phyloP scores from a whole-genome alignment of 2,113 vertebrate genomes.

The Riparia riparia region DNA sequence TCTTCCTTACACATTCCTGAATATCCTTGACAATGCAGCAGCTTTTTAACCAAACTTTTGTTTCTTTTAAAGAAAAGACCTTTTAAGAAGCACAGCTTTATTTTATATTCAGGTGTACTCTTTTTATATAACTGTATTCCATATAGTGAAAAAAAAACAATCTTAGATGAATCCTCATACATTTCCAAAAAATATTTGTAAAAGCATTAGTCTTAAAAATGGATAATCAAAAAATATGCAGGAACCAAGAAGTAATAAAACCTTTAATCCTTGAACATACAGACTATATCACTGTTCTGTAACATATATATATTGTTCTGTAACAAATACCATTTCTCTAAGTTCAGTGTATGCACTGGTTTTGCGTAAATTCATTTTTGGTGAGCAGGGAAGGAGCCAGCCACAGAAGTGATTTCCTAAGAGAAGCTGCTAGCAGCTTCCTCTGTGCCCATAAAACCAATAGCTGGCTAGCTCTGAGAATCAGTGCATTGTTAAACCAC shows the following conservation, averaged over 20 bases:
- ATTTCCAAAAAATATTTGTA: not conserved
- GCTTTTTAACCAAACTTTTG: not conserved
- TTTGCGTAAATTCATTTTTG: not conserved
- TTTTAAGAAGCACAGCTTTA: not conserved
- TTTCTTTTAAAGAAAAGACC: not conserved
- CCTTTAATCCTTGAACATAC: not conserved
- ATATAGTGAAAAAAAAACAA: not conserved
- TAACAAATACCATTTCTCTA: not conserved
- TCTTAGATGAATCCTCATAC: not conserved
- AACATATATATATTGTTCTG: not conserved
- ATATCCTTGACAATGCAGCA: not conserved
- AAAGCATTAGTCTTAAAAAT: not conserved
- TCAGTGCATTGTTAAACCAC: no score
- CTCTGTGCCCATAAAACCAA: no score
- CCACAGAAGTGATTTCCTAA: no score
- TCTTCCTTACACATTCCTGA: not conserved
- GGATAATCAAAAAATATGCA: not conserved
- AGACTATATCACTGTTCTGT: not conserved
- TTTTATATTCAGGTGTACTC: not conserved
- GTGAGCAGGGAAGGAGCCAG: no score
- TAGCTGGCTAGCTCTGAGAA: no score
- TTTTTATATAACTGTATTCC: not conserved
- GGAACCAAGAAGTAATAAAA: not conserved
- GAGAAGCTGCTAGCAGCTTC: no score
- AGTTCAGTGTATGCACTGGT: not conserved